Conservation (phyloP, 2,113 vertebrate species). For the Centropus unirufus region DNA sequence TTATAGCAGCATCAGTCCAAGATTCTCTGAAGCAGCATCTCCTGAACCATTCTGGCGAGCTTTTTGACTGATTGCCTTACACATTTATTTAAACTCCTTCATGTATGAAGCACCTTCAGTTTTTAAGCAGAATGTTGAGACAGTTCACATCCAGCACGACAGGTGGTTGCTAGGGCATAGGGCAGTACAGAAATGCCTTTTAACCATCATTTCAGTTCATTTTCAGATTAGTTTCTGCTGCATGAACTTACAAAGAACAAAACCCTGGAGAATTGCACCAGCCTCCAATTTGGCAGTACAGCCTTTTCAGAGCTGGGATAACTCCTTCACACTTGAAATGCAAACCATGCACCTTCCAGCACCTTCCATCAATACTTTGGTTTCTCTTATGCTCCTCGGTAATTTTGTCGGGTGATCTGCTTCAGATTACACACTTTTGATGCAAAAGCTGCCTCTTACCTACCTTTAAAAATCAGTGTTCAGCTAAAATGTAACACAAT, state of each 20-base stretch:
- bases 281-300: not conserved
- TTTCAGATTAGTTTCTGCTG: not conserved
- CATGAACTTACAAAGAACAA: not conserved
- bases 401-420: not conserved
- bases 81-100: not conserved
- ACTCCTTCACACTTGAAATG: not conserved
- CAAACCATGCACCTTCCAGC: not conserved
- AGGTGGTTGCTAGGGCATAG: not conserved
- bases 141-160: not conserved
- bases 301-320: not conserved
- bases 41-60: not conserved
- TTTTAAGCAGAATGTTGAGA: not conserved
- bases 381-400: not conserved
- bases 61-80: not conserved
- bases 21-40: not conserved
- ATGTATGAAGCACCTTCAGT: not conserved
- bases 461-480: not conserved
- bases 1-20: not conserved
- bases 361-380: not conserved
- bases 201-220: not conserved
- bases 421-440: not conserved
- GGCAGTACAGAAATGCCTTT: not conserved
- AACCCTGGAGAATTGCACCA: not conserved
- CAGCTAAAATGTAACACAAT: not conserved
- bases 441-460: not conserved